These are phyloP conservation scores for Plectropomus leopardus DNA, from an alignment of 2,113 vertebrate genomes.

Conservation along the genomic window DNA sequence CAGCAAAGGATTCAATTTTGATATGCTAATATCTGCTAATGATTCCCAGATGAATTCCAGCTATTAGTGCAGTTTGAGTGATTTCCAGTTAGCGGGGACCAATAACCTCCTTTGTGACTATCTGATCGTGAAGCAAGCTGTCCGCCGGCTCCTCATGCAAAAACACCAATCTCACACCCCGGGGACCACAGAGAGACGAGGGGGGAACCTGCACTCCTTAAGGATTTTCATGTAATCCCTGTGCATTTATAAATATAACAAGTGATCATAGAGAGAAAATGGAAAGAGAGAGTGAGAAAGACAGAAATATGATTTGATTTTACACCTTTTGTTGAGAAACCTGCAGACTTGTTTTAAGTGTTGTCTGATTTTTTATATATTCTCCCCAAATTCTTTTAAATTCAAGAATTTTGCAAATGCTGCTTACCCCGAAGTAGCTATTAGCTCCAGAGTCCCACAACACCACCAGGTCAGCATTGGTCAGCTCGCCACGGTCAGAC, in stretches of 20 bases:
- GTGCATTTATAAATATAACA: slow-evolving; percentile 29
- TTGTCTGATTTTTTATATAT: background rate
- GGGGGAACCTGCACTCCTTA: slow-evolving; percentile 25
- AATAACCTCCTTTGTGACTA: slow-evolving; percentile 58
- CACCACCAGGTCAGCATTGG: slow-evolving; percentile 90
- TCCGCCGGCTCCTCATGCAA: slow-evolving; percentile 22
- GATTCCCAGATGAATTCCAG: slow-evolving; percentile 61
- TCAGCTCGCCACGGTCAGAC: slow-evolving; percentile 91
- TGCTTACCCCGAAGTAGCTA: slow-evolving; percentile 92
- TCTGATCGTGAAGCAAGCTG: slow-evolving; percentile 51
- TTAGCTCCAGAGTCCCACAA: slow-evolving; percentile 86
- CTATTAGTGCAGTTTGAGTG: slow-evolving; percentile 70
- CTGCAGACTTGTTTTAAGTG: background rate
- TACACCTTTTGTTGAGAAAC: background rate
- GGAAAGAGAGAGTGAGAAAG: background rate
- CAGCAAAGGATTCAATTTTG: slow-evolving; percentile 57
- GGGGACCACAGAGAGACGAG: slow-evolving; percentile 22
- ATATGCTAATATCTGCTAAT: slow-evolving; percentile 71
- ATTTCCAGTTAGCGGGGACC: slow-evolving; percentile 66
- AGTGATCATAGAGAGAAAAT: background rate
- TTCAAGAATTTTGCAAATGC: background rate
- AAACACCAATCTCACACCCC: slow-evolving; percentile 55
- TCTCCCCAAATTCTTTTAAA: background rate
- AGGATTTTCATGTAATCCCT: slow-evolving; percentile 26
- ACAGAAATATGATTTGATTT: background rate